Conservation (phyloP, 2,888 invertebrate species). For the Lepas anatifera region DNA sequence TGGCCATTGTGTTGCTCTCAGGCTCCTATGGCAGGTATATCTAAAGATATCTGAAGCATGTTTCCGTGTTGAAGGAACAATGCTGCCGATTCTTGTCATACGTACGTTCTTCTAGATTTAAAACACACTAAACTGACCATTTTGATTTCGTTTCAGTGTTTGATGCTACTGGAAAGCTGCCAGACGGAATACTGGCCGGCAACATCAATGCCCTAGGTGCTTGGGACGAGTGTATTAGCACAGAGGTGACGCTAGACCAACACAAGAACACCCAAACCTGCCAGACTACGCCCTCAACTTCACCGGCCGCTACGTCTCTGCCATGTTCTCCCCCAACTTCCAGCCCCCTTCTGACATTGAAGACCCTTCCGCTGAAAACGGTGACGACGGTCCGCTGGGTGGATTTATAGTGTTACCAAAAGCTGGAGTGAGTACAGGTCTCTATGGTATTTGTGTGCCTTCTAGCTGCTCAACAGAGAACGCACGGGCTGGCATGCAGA, state of each 20-base stretch:
- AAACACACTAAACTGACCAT: too few relatives aligned
- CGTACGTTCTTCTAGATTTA: too few relatives aligned
- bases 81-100: too few relatives aligned
- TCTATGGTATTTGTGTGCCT: background rate
- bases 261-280: background rate
- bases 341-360: background rate
- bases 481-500: background rate
- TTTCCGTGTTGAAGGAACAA: too few relatives aligned
- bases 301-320: background rate
- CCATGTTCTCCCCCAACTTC: background rate
- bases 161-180: slow-evolving; percentile 40
- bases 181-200: slow-evolving; percentile 37
- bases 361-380: background rate
- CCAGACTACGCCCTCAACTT: background rate
- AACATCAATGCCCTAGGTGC: slow-evolving; percentile 38
- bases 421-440: background rate
- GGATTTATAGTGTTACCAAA: background rate
- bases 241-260: background rate
- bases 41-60: too few relatives aligned
- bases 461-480: background rate
- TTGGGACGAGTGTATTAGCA: slow-evolving; percentile 36
- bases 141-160: slow-evolving; percentile 33
- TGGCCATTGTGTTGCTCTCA: too few relatives aligned
- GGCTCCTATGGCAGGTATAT: too few relatives aligned
- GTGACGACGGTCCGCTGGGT: background rate